Conservation (phyloP, 2,113 vertebrate species). For the Oryzias curvinotus region DNA sequence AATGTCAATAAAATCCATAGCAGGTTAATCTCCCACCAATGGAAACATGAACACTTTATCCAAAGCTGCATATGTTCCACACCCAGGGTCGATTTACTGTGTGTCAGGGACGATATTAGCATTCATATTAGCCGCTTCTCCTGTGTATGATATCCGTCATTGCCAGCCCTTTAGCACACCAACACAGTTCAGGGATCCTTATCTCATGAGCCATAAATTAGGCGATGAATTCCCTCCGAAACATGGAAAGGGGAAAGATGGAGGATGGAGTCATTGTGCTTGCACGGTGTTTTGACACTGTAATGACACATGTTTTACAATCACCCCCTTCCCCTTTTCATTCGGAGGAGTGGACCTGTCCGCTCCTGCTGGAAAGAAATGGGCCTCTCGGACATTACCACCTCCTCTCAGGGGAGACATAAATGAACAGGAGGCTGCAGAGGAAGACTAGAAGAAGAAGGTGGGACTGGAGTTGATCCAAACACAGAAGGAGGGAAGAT, state of each 20-base stretch:
- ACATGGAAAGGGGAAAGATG: constrained; percentile 63
- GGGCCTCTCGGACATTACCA: constrained; percentile 76
- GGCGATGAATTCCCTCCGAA: constrained; percentile 71
- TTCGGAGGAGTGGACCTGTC: constrained; percentile 74
- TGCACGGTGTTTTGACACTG: constrained; percentile 73
- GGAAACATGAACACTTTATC: constrained; percentile 76
- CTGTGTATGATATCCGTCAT: constrained; percentile 72
- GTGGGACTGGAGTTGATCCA: constrained; percentile 47
- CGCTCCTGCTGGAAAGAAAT: constrained; percentile 71
- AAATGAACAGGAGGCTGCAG: constrained; percentile 65
- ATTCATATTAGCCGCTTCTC: constrained; percentile 72
- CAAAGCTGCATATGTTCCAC: constrained; percentile 71
- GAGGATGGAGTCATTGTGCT: constrained; percentile 77
- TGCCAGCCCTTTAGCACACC: constrained; percentile 67
- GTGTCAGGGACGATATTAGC: constrained; percentile 75
- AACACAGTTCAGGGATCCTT: constrained; percentile 72
- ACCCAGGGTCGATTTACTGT: constrained; percentile 74
- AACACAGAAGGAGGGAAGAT: constrained; percentile 30
- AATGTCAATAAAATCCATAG: constrained; percentile 75
- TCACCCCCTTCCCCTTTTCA: constrained; percentile 71
- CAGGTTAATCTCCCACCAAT: constrained; percentile 71
- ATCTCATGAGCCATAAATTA: constrained; percentile 78
- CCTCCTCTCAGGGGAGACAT: constrained; percentile 69
- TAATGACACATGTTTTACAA: constrained; percentile 79
- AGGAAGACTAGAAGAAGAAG: constrained; percentile 44